Conservation (phyloP, 2,797 vertebrate species). For the Setipinna tenuifilis region DNA sequence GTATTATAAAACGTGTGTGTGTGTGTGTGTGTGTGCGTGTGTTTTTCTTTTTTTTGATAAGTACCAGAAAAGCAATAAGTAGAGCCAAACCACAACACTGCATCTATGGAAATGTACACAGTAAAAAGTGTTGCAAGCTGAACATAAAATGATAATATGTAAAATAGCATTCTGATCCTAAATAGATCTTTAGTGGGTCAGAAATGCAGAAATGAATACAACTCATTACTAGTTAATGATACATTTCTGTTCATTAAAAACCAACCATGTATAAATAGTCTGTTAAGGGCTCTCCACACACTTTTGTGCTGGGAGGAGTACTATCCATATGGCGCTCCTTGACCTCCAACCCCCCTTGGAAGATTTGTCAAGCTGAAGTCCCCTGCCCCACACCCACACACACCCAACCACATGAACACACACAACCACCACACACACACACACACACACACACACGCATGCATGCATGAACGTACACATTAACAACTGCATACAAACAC, state of each 20-base stretch:
- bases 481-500: neutral
- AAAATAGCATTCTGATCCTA: neutral
- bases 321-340: neutral
- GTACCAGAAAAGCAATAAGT: no score
- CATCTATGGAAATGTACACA: neutral
- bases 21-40: no score
- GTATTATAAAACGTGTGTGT: no score
- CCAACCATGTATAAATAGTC: neutral
- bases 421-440: conserved; percentile 21
- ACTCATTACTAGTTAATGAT: neutral
- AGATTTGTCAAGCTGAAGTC: neutral
- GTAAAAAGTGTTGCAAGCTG: neutral
- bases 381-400: conserved; percentile 55
- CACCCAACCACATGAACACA: conserved; percentile 35
- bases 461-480: neutral
- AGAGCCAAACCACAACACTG: no score
- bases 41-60: no score
- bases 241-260: neutral
- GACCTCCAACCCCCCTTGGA: neutral
- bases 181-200: no score
- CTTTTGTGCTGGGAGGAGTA: neutral
- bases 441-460: conserved; percentile 2
- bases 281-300: neutral
- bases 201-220: no score
- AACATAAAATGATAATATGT: neutral